phyloP scores from a whole-genome alignment of 2,113 vertebrate species.

The Limnothrissa miodon region DNA sequence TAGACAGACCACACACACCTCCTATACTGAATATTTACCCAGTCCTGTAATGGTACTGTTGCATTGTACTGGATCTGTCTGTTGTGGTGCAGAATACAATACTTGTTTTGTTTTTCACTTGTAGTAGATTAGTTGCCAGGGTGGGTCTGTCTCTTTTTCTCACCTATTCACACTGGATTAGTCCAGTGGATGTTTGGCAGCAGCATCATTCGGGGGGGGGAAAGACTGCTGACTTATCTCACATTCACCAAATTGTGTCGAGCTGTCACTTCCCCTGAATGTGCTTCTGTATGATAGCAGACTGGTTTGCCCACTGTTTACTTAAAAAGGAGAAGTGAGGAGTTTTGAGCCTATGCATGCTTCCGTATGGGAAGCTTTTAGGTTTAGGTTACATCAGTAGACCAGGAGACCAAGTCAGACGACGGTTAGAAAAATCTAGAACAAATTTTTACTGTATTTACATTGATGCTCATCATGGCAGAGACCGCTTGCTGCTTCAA shows the following conservation, averaged over 20 bases:
- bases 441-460: too few relatives aligned
- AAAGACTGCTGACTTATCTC: slow-evolving; percentile 50
- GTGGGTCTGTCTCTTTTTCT: neutral
- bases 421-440: too few relatives aligned
- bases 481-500: too few relatives aligned
- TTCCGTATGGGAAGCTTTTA: neutral
- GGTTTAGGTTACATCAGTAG: too few relatives aligned
- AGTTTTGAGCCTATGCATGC: neutral
- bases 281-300: slow-evolving; percentile 46
- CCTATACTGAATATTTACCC: neutral
- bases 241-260: slow-evolving; percentile 51
- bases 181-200: slow-evolving; percentile 5
- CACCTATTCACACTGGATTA: slow-evolving; percentile 54
- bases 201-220: slow-evolving; percentile 45
- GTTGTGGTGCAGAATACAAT: slow-evolving; percentile 13
- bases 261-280: slow-evolving; percentile 55
- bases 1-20: neutral
- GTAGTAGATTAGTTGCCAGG: slow-evolving; percentile 38
- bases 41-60: neutral
- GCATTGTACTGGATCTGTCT: neutral
- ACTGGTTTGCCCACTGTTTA: neutral
- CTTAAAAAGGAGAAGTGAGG: neutral
- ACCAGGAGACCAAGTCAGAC: too few relatives aligned
- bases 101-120: slow-evolving; percentile 27
- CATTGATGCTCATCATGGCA: too few relatives aligned